Evolutionary conservation across 2,888 invertebrate species (phyloP).

Genomic region (Podotricha telesiphe): DNA sequence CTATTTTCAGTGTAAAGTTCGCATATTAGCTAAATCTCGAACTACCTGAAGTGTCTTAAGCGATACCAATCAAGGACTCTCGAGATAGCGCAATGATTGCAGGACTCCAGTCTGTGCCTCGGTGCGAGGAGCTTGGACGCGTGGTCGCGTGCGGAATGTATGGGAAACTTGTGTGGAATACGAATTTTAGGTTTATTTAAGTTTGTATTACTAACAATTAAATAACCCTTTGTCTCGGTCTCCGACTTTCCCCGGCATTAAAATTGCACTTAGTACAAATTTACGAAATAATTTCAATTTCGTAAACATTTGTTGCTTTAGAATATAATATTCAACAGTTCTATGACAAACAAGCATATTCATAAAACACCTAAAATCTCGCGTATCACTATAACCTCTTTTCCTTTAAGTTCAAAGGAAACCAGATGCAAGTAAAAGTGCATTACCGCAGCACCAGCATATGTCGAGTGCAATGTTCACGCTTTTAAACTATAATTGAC

Average conservation of each 20-base stretch:
- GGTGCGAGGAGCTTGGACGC: too few relatives aligned
- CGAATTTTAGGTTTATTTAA: too few relatives aligned
- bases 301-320: too few relatives aligned
- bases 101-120: neutral
- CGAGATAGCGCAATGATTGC: slow-evolving; percentile 10
- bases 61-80: slow-evolving; percentile 17
- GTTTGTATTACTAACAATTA: too few relatives aligned
- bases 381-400: neutral
- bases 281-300: too few relatives aligned
- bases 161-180: neutral
- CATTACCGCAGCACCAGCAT: slow-evolving; percentile 1
- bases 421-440: slow-evolving; percentile 22
- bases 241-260: too few relatives aligned
- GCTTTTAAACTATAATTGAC: slow-evolving; percentile 20
- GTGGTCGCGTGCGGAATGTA: neutral
- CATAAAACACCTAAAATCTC: neutral
- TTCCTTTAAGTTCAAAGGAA: neutral
- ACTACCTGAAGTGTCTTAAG: slow-evolving; percentile 21
- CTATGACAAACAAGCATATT: too few relatives aligned
- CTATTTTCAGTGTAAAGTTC: neutral
- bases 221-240: too few relatives aligned
- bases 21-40: slow-evolving; percentile 5
- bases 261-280: too few relatives aligned
- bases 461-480: slow-evolving; percentile 7
- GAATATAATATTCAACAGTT: too few relatives aligned